Evolutionary conservation across 2,888 invertebrate species (phyloP).

Genomic region (Zele albiditarsus): DNA sequence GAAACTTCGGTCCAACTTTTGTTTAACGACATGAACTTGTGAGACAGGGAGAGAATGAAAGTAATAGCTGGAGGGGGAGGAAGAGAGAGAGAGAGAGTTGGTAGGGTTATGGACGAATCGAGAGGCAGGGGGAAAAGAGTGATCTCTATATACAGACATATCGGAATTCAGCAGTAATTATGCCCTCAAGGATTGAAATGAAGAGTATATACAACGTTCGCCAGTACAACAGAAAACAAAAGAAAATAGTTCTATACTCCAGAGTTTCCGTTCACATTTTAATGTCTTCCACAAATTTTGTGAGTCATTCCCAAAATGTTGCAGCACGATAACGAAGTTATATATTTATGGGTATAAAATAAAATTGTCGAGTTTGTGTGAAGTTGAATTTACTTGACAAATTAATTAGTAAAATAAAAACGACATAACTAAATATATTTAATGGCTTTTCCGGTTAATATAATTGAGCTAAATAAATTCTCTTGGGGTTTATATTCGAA

Average conservation of each 20-base stretch:
- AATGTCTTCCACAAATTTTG: background rate
- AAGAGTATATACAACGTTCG: conserved; percentile 28
- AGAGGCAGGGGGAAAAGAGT: background rate
- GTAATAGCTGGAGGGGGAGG: background rate
- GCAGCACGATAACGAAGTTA: background rate
- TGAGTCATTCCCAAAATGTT: background rate
- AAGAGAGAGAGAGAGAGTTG: background rate
- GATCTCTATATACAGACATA: conserved; percentile 6
- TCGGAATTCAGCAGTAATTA: conserved; percentile 43
- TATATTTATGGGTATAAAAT: background rate
- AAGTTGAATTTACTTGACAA: background rate
- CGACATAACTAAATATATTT: background rate
- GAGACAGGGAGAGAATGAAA: background rate
- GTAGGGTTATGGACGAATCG: background rate
- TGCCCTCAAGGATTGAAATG: conserved; percentile 25
- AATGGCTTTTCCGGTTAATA: background rate
- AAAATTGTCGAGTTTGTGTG: background rate
- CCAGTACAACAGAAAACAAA: background rate
- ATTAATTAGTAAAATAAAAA: background rate
- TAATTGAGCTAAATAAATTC: background rate
- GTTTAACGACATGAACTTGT: background rate
- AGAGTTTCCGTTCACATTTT: background rate
- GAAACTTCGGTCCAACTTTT: conserved; percentile 17
- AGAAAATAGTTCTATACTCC: background rate
- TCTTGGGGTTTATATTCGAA: background rate